Conservation (phyloP, 2,888 invertebrate genomes). For the Myathropa florea region DNA sequence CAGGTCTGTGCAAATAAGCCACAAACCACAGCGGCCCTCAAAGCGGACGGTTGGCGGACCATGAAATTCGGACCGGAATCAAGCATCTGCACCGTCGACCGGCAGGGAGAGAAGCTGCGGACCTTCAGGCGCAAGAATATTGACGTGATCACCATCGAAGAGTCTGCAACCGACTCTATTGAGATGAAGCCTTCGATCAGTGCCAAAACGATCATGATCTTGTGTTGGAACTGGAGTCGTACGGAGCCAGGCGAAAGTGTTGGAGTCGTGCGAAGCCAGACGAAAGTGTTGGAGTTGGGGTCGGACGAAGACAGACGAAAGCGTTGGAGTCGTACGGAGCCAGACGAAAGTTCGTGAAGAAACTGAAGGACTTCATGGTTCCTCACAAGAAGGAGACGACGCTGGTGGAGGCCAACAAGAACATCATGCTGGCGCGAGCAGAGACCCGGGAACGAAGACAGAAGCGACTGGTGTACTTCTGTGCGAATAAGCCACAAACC, state of each 20-base stretch:
- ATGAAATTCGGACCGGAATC: constrained; percentile 94
- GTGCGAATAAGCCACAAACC: too few relatives aligned
- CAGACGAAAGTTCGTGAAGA: constrained; percentile 92
- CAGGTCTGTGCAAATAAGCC: too few relatives aligned
- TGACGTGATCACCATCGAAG: constrained; percentile 91
- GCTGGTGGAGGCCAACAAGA: constrained; percentile 86
- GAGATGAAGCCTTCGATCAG: constrained; percentile 90
- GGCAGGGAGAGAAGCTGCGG: constrained; percentile 94
- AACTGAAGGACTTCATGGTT: constrained; percentile 91
- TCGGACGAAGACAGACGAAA: too few relatives aligned
- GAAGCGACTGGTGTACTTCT: constrained; percentile 95
- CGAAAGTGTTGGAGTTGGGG: too few relatives aligned
- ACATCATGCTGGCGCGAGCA: constrained; percentile 93
- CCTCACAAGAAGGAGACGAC: constrained; percentile 92
- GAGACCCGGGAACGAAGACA: constrained; percentile 97
- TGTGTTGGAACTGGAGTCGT: constrained; percentile 94
- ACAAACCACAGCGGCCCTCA: constrained; percentile 95
- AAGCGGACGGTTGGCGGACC: constrained; percentile 92
- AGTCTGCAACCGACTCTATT: constrained; percentile 88
- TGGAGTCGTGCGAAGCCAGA: too few relatives aligned
- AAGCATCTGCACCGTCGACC: constrained; percentile 91
- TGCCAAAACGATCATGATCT: constrained; percentile 95
- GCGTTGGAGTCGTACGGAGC: constrained; percentile 88
- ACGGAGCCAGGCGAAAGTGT: too few relatives aligned
- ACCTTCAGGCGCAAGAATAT: constrained; percentile 89